These are phyloP conservation scores for Calliopsis andreniformis DNA, from an alignment of 1,140 invertebrate species.

Conservation along the genomic window DNA sequence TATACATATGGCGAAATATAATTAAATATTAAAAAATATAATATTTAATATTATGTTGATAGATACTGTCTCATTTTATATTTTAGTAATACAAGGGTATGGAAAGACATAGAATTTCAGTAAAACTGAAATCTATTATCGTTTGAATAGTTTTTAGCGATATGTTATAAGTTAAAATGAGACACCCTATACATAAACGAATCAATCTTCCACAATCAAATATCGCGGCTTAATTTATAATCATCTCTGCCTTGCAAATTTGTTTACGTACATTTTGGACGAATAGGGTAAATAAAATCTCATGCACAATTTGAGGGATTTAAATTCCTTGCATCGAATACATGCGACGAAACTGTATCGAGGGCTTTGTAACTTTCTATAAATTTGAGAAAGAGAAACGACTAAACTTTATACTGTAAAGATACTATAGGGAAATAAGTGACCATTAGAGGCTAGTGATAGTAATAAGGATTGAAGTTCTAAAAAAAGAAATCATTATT, in stretches of 20 bases:
- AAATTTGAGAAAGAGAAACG: background rate
- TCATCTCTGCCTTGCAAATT: background rate
- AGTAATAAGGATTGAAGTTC: conserved; percentile 20
- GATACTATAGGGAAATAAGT: conserved; percentile 4
- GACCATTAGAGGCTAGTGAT: conserved; percentile 36
- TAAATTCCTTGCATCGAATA: background rate
- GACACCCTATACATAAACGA: background rate
- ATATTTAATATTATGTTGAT: no score
- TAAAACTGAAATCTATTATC: background rate
- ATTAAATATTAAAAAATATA: no score
- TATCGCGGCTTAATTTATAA: background rate
- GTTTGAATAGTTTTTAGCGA: background rate
- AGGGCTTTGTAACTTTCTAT: conserved; percentile 8
- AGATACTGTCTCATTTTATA: no score
- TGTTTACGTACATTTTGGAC: background rate
- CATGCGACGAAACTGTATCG: background rate
- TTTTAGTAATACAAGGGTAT: no score
- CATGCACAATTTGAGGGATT: background rate
- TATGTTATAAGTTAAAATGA: background rate
- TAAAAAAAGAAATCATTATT: background rate
- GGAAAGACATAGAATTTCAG: no score
- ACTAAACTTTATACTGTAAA: conserved; percentile 4
- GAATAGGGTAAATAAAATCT: background rate
- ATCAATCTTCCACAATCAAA: background rate
- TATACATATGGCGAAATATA: no score